Percentiles rank a stretch among this genome's conserved stretches.
Evolutionary conservation across 2,888 invertebrate genomes (phyloP).

Genomic region (Notodonta dromedarius): DNA sequence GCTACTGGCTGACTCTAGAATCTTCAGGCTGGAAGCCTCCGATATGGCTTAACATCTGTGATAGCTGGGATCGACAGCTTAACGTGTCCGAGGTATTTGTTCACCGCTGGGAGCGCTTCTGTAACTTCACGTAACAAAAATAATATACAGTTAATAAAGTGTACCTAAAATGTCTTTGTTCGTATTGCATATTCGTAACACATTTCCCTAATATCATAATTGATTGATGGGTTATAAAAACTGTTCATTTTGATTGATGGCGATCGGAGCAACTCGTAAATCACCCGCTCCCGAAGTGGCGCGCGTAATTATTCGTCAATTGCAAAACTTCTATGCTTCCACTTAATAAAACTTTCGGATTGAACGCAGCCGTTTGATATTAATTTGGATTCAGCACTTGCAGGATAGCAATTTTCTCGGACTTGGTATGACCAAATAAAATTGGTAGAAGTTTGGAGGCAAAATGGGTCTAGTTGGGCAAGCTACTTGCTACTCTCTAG

Average conservation of each 20-base stretch:
- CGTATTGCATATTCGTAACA: neutral
- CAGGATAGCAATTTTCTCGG: too few relatives aligned
- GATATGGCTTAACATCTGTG: too few relatives aligned
- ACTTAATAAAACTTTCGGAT: conserved; percentile 7
- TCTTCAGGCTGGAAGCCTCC: too few relatives aligned
- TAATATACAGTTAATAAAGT: neutral
- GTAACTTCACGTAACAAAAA: too few relatives aligned
- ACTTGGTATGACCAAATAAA: too few relatives aligned
- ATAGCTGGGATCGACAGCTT: too few relatives aligned
- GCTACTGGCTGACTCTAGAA: too few relatives aligned
- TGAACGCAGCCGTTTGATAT: conserved; percentile 3
- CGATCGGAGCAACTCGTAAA: conserved; percentile 20
- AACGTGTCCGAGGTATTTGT: too few relatives aligned
- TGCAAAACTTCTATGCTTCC: conserved; percentile 1
- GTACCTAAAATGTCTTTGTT: neutral
- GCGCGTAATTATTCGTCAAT: conserved; percentile 10
- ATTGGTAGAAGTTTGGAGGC: too few relatives aligned
- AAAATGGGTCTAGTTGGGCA: too few relatives aligned
- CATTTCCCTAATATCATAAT: neutral
- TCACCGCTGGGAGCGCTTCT: too few relatives aligned
- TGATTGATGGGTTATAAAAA: conserved; percentile 6
- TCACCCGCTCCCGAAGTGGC: conserved; percentile 13
- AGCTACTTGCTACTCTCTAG: too few relatives aligned
- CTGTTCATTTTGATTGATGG: conserved; percentile 31
- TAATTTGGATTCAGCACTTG: neutral